Conservation (phyloP, 2,113 vertebrate species). For the Melanerpes aurifrons region DNA sequence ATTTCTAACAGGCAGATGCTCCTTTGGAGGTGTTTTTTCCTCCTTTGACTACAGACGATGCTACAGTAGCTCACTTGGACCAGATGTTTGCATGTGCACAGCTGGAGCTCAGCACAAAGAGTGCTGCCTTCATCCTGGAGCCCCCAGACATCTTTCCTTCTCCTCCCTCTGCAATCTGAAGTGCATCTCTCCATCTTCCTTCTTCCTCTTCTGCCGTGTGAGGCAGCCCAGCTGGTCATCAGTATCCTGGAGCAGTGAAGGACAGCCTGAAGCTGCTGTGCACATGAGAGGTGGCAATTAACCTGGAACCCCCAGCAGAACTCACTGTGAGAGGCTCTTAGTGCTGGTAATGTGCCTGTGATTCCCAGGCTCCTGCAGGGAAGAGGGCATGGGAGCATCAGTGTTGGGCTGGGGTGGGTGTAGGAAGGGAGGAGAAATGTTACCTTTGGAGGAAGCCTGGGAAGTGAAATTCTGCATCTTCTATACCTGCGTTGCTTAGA, state of each 20-base stretch:
- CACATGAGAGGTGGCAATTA: background rate
- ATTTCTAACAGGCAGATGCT: background rate
- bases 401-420: fast-evolving
- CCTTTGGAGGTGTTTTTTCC: background rate
- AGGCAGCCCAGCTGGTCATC: background rate
- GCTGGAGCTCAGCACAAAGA: background rate
- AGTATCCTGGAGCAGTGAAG: background rate
- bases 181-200: background rate
- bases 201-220: background rate
- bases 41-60: background rate
- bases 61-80: background rate
- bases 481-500: background rate
- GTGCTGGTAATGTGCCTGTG: background rate
- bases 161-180: background rate
- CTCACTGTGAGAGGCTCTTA: background rate
- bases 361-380: background rate
- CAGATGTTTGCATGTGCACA: background rate
- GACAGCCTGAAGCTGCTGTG: background rate
- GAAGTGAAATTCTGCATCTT: background rate
- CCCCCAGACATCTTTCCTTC: background rate
- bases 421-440: background rate
- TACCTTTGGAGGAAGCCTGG: background rate
- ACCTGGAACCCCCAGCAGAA: background rate
- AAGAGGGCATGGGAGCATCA: background rate
- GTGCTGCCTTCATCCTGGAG: background rate